Conservation (phyloP, 2,797 vertebrate species). For the Chelmon rostratus region DNA sequence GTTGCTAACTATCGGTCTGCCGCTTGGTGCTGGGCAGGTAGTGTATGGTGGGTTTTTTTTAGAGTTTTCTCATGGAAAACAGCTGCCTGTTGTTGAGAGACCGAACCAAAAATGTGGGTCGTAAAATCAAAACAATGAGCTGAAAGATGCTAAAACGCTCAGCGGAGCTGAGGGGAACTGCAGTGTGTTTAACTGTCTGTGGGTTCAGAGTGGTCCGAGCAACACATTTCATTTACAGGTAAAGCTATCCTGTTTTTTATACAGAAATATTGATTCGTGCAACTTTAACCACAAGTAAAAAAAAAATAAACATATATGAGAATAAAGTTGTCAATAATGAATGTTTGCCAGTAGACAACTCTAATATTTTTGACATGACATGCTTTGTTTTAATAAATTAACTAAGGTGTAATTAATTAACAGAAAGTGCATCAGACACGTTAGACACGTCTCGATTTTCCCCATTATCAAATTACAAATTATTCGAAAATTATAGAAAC, state of each 20-base stretch:
- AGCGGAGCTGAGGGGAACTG: neutral
- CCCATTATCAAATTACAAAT: slow-evolving; percentile 1
- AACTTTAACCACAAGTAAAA: neutral
- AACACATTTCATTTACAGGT: neutral
- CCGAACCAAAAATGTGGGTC: neutral
- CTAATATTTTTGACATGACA: neutral
- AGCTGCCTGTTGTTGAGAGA: neutral
- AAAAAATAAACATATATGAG: too few relatives aligned
- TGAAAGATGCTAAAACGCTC: neutral
- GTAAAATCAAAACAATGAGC: slow-evolving; percentile 1
- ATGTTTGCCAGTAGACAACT: neutral
- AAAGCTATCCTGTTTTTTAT: neutral
- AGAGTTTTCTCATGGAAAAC: too few relatives aligned
- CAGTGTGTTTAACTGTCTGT: neutral
- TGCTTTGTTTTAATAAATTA: neutral
- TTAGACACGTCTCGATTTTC: neutral
- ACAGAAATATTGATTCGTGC: neutral
- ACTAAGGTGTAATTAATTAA: neutral
- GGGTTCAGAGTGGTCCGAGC: too few relatives aligned
- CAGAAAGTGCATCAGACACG: neutral
- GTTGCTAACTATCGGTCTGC: neutral
- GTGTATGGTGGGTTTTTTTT: neutral
- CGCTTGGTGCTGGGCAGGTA: neutral
- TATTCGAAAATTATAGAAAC: slow-evolving; percentile 5
- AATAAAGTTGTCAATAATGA: neutral